These are phyloP conservation scores for Eidolon dupreanum DNA, from an alignment of 2,797 vertebrate species.

Conservation along the genomic window DNA sequence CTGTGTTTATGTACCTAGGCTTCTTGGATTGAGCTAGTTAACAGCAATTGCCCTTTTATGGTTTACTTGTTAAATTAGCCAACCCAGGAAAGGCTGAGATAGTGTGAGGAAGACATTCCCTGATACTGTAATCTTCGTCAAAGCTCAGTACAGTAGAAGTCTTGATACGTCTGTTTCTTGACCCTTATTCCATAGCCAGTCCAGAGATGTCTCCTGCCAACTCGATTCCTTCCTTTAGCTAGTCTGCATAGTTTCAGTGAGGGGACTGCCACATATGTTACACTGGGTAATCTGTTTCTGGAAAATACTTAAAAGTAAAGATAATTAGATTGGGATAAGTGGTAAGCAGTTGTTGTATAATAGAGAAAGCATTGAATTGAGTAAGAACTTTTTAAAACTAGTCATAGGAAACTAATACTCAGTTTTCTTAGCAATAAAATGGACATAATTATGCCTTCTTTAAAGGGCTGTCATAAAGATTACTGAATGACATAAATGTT, in stretches of 20 bases:
- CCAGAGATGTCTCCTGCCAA: background rate
- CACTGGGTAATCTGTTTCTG: background rate
- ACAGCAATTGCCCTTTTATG: background rate
- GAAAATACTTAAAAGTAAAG: conserved; percentile 8
- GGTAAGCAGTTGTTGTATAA: background rate
- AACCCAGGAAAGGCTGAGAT: background rate
- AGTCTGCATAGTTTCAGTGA: background rate
- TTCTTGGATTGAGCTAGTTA: background rate
- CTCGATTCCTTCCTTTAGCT: background rate
- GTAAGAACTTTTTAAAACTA: background rate
- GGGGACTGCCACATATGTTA: background rate
- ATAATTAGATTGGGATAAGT: background rate
- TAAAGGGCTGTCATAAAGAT: background rate
- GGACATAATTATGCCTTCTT: background rate
- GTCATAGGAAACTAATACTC: background rate
- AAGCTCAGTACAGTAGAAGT: background rate
- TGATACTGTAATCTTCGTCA: background rate
- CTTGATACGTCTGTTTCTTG: background rate
- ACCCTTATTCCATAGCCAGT: background rate
- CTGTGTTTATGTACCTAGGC: background rate
- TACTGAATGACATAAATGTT: background rate
- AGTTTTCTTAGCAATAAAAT: background rate
- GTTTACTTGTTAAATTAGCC: background rate
- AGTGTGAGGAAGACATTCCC: background rate
- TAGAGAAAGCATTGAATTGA: background rate